Percentiles rank a stretch among this genome's conserved stretches.
Evolutionary conservation across 2,888 invertebrate genomes (phyloP).

Genomic region (Amitus sp.): DNA sequence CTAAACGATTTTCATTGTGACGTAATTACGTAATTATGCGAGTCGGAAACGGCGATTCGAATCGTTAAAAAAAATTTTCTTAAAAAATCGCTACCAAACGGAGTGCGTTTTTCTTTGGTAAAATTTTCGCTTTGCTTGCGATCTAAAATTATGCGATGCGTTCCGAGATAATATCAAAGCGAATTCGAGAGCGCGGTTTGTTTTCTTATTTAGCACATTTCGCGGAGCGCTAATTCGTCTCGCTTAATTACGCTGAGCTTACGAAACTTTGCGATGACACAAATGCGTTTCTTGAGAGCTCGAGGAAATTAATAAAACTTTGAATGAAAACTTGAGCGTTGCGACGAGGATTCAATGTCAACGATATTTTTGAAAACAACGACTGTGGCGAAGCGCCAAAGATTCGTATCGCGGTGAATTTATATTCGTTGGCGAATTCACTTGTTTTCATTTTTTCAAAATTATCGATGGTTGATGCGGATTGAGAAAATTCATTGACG

Average conservation of each 20-base stretch:
- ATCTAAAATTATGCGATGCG: conserved; percentile 9
- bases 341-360: too few species aligned
- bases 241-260: background rate
- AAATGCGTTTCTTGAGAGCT: background rate
- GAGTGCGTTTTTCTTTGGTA: background rate
- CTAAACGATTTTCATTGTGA: too few species aligned
- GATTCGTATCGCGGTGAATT: too few species aligned
- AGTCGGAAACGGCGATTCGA: too few species aligned
- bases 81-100: background rate
- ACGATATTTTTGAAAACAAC: too few species aligned
- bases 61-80: too few species aligned
- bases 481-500: too few species aligned
- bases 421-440: too few species aligned
- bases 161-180: conserved; percentile 7
- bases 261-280: background rate
- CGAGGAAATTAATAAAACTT: background rate
- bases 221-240: background rate
- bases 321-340: background rate
- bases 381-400: conserved; percentile 4
- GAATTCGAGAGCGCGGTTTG: conserved; percentile 10
- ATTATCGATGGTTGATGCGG: too few species aligned
- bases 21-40: too few species aligned
- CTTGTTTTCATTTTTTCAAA: too few species aligned
- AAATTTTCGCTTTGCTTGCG: background rate
- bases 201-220: conserved; percentile 16